Conservation (phyloP, 2,797 vertebrate species). For the Pseudomugil gertrudae region DNA sequence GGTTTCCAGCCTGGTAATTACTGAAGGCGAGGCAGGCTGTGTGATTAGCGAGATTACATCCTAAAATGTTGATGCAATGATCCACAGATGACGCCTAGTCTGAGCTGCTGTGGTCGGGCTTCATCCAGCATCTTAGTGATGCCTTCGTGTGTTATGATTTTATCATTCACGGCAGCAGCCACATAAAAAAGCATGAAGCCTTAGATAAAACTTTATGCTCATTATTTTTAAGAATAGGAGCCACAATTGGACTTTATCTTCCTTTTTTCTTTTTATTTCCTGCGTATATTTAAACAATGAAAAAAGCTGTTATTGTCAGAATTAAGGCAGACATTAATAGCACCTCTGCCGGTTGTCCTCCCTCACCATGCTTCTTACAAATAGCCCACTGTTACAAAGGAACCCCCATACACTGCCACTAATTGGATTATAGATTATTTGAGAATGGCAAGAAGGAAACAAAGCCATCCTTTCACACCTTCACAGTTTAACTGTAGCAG, state of each 20-base stretch:
- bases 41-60: background rate
- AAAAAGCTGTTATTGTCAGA: slow-evolving; percentile 22
- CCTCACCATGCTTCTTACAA: slow-evolving; percentile 48
- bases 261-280: too few relatives aligned
- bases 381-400: slow-evolving; percentile 38
- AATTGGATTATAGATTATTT: slow-evolving; percentile 63
- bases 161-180: background rate
- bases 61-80: background rate
- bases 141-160: background rate
- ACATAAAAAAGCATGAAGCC: background rate
- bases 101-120: background rate
- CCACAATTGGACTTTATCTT: background rate
- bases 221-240: background rate
- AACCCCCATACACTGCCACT: slow-evolving; percentile 32
- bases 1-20: background rate
- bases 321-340: slow-evolving; percentile 19
- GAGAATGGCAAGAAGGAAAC: slow-evolving; percentile 31
- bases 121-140: background rate
- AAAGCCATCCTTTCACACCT: slow-evolving; percentile 4
- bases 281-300: background rate
- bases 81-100: too few relatives aligned
- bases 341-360: slow-evolving; percentile 23
- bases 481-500: slow-evolving; percentile 25
- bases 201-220: background rate
- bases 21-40: background rate